Evolutionary conservation across 2,113 vertebrate species (phyloP), one percentile per base, ranked within the genome.

Genomic region (Alaudala cheleensis): DNA sequence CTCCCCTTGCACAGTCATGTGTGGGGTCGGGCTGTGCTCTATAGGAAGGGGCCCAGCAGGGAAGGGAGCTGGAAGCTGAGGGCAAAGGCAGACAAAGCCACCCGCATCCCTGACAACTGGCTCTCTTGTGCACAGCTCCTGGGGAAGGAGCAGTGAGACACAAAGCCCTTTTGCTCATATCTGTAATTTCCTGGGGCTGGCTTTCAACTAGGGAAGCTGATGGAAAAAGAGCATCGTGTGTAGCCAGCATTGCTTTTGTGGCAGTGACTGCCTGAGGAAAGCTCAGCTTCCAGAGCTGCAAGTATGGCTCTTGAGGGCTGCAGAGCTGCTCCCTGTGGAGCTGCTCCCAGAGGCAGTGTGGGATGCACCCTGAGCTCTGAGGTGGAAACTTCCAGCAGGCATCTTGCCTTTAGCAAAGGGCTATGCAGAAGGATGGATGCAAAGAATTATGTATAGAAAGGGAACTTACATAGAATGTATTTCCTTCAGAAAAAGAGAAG

Each of bases 41-140:
- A 17, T 17, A 8, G 78, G 49, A 74, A 72, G 83, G 77, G 69
- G 66, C 95, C 62, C 90, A 82, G 82, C 13, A 5, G 86, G 95
- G 81, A 90, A 58, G 8, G 58, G 86, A 58, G 73, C 57, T 94
- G 90, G 90, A 83, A 86, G 86, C 90, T 78, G 28, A 21, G 20
- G 49, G 86, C 14, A 11, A 47, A 90, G 69, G 74, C 86, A 89
- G 86, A 95, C 90, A 95, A 94, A 70, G 90, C 82, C 39, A 11
- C 54, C 85, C 0, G 3, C 81, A 19, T 76, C 76, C 85, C 87
- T 33, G 0, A 91, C 82, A 73, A 57, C 73, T 71, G 65, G 65
- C 49, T 89, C 31, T 81, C 80, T 64, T 74, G 64, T 93, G 60
- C 64, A 44, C 50, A 26, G 81, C 79, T 87, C 81, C 61, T 4